Evolutionary conservation across 35 echinoderm and acorn worm species (phyloP).

Genomic region (Diadema setosum): DNA sequence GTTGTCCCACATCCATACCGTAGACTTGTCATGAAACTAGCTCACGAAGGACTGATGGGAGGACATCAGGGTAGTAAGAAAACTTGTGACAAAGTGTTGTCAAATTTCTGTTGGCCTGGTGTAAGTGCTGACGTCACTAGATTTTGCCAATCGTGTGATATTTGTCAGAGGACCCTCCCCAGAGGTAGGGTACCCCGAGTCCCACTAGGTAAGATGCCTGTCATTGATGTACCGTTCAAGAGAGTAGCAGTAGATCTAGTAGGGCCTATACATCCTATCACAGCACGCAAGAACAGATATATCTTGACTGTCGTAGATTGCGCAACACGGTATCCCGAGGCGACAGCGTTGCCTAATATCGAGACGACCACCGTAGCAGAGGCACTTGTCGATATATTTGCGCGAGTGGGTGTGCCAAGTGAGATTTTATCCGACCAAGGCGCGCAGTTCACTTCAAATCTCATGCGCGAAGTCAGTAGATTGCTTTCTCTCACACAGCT

Average conservation of each 20-base stretch:
- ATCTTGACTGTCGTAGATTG: constrained; percentile 20
- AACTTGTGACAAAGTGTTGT: constrained; percentile 9
- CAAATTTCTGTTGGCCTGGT: constrained; percentile 57
- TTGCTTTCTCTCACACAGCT: constrained; percentile 10
- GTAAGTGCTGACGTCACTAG: not conserved
- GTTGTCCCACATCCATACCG: constrained; percentile 34
- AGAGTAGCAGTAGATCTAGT: constrained; percentile 42
- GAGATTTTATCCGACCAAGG: constrained; percentile 11
- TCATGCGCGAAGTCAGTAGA: constrained; percentile 27
- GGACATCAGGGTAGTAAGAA: constrained; percentile 41
- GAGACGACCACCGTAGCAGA: constrained; percentile 46
- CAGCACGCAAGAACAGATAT: constrained; percentile 10
- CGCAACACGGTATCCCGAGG: constrained; percentile 34
- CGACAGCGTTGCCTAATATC: not conserved
- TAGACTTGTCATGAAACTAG: constrained; percentile 9
- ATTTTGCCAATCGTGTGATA: constrained; percentile 25
- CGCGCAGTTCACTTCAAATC: constrained; percentile 24
- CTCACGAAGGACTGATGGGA: constrained; percentile 12
- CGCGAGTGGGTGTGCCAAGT: constrained; percentile 1
- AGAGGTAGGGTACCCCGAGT: constrained; percentile 35
- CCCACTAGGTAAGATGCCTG: constrained; percentile 11
- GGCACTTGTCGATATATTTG: constrained; percentile 39
- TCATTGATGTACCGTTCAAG: constrained; percentile 46
- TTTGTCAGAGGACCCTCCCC: constrained; percentile 33
- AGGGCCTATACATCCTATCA: constrained; percentile 14